A percentile compares a stretch with the other conserved stretches of the same genome.
These are phyloP conservation scores for Channa argus DNA, from an alignment of 2,113 vertebrate species.

Conservation along the genomic window DNA sequence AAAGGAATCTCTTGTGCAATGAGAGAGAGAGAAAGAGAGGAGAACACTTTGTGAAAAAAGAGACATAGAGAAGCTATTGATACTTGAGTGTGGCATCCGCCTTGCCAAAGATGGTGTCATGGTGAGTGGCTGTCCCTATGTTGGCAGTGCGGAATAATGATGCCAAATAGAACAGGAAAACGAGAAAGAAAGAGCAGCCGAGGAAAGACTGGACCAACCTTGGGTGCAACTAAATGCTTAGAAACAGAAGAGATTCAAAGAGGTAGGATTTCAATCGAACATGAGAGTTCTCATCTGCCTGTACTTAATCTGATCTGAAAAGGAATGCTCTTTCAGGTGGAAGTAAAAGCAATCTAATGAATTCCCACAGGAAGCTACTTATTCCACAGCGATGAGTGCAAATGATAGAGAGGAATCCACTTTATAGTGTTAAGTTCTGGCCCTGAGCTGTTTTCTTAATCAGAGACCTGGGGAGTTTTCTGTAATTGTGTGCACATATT, in stretches of 20 bases:
- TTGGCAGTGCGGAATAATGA: constrained; percentile 44
- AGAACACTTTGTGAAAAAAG: constrained; percentile 38
- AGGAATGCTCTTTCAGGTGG: constrained; percentile 62
- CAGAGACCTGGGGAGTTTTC: constrained; percentile 56
- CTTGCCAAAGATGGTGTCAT: constrained; percentile 67
- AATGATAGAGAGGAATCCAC: constrained; percentile 70
- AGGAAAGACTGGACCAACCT: constrained; percentile 43
- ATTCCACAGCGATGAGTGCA: constrained; percentile 66
- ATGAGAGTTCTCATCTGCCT: constrained; percentile 50
- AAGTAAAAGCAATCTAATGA: constrained; percentile 75
- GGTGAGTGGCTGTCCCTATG: constrained; percentile 67
- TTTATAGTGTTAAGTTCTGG: constrained; percentile 69
- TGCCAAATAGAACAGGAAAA: constrained; percentile 50
- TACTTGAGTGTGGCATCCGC: constrained; percentile 65
- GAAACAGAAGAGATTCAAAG: constrained; percentile 56
- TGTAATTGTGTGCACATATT: constrained; percentile 41
- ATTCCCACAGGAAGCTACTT: constrained; percentile 77
- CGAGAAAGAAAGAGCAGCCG: constrained; percentile 49
- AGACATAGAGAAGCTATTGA: constrained; percentile 76
- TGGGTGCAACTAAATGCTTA: constrained; percentile 50
- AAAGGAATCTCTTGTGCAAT: constrained; percentile 22
- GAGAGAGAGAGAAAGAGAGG: constrained; percentile 27
- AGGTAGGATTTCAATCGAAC: constrained; percentile 63
- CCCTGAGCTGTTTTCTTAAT: constrained; percentile 72
- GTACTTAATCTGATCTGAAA: constrained; percentile 72